Percentiles rank a stretch among this genome's conserved stretches.
phyloP scores from a whole-genome alignment of 2,888 invertebrate genomes.

The Mellilla xanthometata region DNA sequence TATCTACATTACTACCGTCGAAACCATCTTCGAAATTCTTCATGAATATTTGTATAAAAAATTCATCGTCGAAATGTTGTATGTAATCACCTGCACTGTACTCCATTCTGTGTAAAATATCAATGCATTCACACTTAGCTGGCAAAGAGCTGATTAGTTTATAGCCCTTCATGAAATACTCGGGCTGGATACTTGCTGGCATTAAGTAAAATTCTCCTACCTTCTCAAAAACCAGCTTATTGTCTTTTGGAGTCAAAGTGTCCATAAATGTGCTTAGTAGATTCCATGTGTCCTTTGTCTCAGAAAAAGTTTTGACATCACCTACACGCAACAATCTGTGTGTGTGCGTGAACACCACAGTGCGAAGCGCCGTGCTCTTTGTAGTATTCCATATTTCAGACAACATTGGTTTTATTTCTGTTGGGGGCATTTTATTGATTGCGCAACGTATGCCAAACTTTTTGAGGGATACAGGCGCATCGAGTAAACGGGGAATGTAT shows the following conservation, averaged over 20 bases:
- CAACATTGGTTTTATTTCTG: constrained; percentile 34
- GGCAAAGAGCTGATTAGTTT: constrained; percentile 40
- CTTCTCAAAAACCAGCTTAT: constrained; percentile 40
- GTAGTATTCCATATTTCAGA: constrained; percentile 45
- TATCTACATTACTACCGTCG: constrained; percentile 3
- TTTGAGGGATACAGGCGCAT: too few species aligned
- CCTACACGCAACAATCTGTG: constrained; percentile 14
- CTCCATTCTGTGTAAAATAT: constrained; percentile 26
- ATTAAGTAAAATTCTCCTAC: constrained; percentile 34
- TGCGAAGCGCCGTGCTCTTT: constrained; percentile 45
- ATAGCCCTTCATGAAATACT: constrained; percentile 45
- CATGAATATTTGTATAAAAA: constrained; percentile 36
- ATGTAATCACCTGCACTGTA: constrained; percentile 31
- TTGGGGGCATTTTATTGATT: too few species aligned
- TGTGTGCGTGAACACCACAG: constrained; percentile 43
- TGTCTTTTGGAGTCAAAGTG: constrained; percentile 43
- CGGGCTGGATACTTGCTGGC: constrained; percentile 34
- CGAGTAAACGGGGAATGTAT: too few species aligned
- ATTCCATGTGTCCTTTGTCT: neutral
- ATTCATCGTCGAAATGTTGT: constrained; percentile 38
- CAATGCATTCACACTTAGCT: constrained; percentile 30
- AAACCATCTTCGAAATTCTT: constrained; percentile 32
- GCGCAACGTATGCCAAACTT: too few species aligned
- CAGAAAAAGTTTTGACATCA: neutral
- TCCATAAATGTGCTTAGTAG: constrained; percentile 44